Evolutionary conservation across 1,140 invertebrate genomes (phyloP).

Genomic region (Chlorops oryzae): DNA sequence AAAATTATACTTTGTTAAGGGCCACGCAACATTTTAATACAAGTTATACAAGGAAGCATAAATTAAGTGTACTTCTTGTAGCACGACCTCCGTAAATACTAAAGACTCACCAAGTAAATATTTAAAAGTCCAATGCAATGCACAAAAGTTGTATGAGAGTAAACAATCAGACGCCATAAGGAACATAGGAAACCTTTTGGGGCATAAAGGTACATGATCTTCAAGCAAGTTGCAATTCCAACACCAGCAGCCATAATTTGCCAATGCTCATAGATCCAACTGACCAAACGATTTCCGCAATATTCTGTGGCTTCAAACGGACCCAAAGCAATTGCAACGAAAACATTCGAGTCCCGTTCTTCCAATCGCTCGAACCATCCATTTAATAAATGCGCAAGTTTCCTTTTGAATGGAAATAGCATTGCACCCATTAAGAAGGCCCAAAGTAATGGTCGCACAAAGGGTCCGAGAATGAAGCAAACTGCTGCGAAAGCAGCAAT

Average conservation of each 20-base stretch:
- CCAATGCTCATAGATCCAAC: conserved; percentile 52
- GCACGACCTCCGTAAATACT: too few relatives aligned
- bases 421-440: conserved; percentile 85
- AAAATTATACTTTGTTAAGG: background rate
- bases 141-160: conserved; percentile 44
- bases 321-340: conserved; percentile 60
- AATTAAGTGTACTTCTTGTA: too few relatives aligned
- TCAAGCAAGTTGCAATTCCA: conserved; percentile 28
- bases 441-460: conserved; percentile 89
- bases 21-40: background rate
- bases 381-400: conserved; percentile 57
- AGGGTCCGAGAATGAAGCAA: conserved; percentile 68
- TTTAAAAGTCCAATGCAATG: conserved; percentile 50
- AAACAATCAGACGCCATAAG: conserved; percentile 47
- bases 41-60: background rate
- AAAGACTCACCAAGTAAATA: conserved; percentile 46
- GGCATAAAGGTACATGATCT: conserved; percentile 51
- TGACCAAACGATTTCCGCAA: conserved; percentile 61
- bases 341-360: conserved; percentile 52
- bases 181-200: conserved; percentile 52
- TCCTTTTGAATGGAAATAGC: conserved; percentile 76
- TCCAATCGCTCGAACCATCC: conserved; percentile 62
- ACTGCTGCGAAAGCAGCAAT: conserved; percentile 76
- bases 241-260: conserved; percentile 50
- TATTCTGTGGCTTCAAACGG: conserved; percentile 65